These are phyloP conservation scores for Tenebrio molitor DNA, from an alignment of 1,140 invertebrate species.

Conservation along the genomic window DNA sequence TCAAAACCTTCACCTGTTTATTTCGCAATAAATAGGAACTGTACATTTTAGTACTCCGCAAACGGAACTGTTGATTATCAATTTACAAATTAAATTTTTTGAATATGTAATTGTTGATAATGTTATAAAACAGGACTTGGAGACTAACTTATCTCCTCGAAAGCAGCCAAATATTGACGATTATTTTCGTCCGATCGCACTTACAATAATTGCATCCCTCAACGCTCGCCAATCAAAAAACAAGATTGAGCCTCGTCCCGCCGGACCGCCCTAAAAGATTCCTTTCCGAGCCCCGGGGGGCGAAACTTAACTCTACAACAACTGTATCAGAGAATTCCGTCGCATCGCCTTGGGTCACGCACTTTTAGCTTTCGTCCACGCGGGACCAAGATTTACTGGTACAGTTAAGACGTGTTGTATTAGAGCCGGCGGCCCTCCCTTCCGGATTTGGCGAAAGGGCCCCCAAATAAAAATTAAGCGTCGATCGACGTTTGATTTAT, in stretches of 20 bases:
- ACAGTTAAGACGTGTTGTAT: slow-evolving; percentile 27
- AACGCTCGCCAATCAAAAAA: slow-evolving; percentile 5
- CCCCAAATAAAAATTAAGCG: neutral
- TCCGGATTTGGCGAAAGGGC: no score
- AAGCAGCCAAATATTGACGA: slow-evolving; percentile 8
- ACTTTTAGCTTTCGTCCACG: slow-evolving; percentile 30
- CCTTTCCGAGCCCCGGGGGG: neutral
- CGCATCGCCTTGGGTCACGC: slow-evolving; percentile 27
- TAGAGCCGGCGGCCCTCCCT: neutral
- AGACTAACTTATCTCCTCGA: neutral
- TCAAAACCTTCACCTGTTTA: no score
- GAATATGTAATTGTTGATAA: no score
- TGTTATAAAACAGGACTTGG: no score
- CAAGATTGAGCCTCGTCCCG: slow-evolving; percentile 13
- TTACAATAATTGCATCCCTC: neutral
- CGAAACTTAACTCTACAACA: slow-evolving; percentile 1
- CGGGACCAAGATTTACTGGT: slow-evolving; percentile 39
- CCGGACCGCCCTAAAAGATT: neutral
- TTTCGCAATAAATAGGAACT: no score
- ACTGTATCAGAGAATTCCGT: slow-evolving; percentile 10
- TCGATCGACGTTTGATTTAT: slow-evolving; percentile 19
- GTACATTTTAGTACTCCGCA: no score
- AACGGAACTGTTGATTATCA: no score
- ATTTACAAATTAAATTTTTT: no score
- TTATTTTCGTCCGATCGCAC: neutral